Evolutionary conservation across 2,888 invertebrate species (phyloP).

Genomic region (Eulithis prunata): DNA sequence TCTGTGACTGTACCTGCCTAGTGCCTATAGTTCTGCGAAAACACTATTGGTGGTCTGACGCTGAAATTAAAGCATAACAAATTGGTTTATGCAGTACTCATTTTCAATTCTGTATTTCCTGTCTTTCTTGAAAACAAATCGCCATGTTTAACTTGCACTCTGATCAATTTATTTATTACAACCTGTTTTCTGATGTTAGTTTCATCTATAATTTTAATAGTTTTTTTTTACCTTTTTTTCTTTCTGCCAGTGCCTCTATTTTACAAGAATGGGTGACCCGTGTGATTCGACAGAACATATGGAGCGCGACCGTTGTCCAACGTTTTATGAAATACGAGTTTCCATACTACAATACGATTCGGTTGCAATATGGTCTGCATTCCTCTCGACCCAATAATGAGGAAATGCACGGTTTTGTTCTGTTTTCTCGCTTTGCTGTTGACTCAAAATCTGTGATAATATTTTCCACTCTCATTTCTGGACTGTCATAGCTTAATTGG

Average conservation of each 20-base stretch:
- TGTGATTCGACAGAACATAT: constrained; percentile 14
- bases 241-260: background rate
- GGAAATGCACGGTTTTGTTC: background rate
- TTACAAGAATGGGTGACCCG: constrained; percentile 6
- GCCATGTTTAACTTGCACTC: no score
- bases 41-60: background rate
- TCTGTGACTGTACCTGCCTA: constrained; percentile 10
- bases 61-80: no score
- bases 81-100: no score
- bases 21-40: constrained; percentile 6
- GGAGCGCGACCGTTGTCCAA: constrained; percentile 3
- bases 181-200: no score
- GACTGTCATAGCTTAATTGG: background rate
- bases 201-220: no score
- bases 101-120: no score
- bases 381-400: background rate
- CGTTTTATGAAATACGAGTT: background rate
- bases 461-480: background rate
- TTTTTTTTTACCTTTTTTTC: background rate
- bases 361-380: background rate
- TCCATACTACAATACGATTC: background rate
- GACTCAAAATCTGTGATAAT: constrained; percentile 2
- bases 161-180: no score
- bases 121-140: no score
- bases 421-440: background rate